Base-by-base conservation (phyloP, 2,888 invertebrate species). In the Caenorhabditis auriculariae region DNA sequence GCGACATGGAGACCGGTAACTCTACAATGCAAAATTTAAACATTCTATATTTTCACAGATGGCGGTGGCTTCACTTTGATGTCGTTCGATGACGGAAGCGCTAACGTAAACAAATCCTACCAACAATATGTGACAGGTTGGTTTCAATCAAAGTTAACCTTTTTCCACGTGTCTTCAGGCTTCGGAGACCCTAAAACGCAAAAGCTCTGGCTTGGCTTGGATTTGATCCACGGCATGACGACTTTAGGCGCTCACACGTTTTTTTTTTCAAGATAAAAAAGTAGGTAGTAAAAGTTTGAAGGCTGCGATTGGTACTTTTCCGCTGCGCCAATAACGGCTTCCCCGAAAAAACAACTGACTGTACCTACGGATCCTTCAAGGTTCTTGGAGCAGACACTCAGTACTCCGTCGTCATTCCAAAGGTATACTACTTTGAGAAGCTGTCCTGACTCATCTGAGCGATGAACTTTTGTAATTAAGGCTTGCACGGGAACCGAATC, bases 11-110 rank as follows among this genome's bases (percentile, higher is more conserved):
- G 6, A 43, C 43, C 3, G 27, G 49, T 49, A 4, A 49, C 39
- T 6, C n/a, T 21, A 6, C 9, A n/a, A n/a, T n/a, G n/a, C n/a
- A n/a, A n/a, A n/a, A n/a, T n/a, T n/a, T n/a, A n/a, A n/a, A n/a
- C n/a, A n/a, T n/a, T n/a, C n/a, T n/a, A n/a, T n/a, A n/a, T n/a
- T n/a, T 43, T 35, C 23, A 50, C 44, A 37, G 55, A 58, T 17
- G 63, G 61, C 3, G 75, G 75, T 50, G 75, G 75, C 38, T 75
- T 57, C 66, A 75, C 73, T 3, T 46, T 72, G 17, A 67, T 75
- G 62, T 56, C 64, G 7, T 57, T 66, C 21, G 69, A 69, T 43
- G 24, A 21, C 6, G 44, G 26, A 4, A 39, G 47, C n/a, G 43
- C 58, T 23, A 63, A 66, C 49, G 32, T 44, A 2, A 64, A 66